phyloP scores from a whole-genome alignment of 2,888 invertebrate genomes.

The Coenonympha glycerion region DNA sequence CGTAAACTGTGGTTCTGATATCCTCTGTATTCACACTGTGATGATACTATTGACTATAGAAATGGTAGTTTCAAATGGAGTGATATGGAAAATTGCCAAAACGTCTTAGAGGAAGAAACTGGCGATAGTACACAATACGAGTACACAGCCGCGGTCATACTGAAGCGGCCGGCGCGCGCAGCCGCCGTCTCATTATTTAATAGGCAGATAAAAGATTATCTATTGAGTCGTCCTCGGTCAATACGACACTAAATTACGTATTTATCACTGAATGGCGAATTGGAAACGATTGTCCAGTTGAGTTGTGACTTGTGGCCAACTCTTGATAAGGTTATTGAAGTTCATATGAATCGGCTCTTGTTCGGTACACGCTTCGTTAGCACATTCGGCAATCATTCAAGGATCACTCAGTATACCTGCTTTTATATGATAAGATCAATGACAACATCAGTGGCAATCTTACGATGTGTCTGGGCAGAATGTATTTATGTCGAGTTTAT shows the following conservation, averaged over 20 bases:
- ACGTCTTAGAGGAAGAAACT: background rate
- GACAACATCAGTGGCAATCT: too few species aligned
- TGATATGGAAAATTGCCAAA: background rate
- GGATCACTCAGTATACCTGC: too few species aligned
- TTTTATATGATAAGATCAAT: too few species aligned
- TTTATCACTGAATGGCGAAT: slow-evolving; percentile 43
- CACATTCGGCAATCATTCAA: too few species aligned
- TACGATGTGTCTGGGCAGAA: too few species aligned
- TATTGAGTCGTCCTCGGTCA: slow-evolving; percentile 65
- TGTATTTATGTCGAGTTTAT: too few species aligned
- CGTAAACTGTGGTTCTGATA: background rate
- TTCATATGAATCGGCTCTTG: slow-evolving; percentile 4
- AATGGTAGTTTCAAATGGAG: background rate
- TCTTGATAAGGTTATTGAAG: slow-evolving; percentile 10
- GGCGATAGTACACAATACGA: slow-evolving; percentile 30
- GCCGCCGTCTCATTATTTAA: slow-evolving; percentile 63
- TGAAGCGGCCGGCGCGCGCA: slow-evolving; percentile 43
- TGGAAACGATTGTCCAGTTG: slow-evolving; percentile 28
- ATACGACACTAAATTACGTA: slow-evolving; percentile 55
- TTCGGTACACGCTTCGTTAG: background rate
- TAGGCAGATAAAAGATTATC: slow-evolving; percentile 72
- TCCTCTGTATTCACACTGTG: too few species aligned
- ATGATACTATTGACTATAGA: background rate
- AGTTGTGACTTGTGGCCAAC: background rate
- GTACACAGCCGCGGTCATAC: slow-evolving; percentile 34